These are phyloP conservation scores for Microcebus ravelobensis DNA, from an alignment of 2,113 vertebrate genomes.

Conservation along the genomic window DNA sequence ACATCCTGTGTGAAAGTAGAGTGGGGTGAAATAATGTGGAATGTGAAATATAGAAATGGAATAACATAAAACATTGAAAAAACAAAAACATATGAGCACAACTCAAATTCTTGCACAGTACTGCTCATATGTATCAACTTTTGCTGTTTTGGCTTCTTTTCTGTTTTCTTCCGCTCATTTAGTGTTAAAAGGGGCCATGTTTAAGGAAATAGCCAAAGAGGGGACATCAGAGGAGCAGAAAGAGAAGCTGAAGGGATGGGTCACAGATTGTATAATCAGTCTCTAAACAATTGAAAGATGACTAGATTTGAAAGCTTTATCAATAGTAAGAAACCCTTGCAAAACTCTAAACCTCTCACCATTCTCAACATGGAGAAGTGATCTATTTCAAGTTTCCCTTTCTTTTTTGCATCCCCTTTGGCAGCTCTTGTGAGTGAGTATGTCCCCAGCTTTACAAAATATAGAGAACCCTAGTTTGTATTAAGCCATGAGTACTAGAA, in stretches of 20 bases:
- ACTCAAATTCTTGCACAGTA: background rate
- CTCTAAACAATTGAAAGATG: conserved; percentile 11
- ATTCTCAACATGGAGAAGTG: background rate
- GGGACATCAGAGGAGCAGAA: background rate
- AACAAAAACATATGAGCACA: background rate
- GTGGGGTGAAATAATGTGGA: background rate
- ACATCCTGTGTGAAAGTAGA: background rate
- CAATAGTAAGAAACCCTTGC: background rate
- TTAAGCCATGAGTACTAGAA: background rate
- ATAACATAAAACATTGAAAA: background rate
- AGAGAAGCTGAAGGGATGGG: background rate
- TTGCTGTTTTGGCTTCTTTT: background rate
- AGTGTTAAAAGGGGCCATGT: background rate
- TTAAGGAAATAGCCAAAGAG: background rate
- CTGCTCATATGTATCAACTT: background rate
- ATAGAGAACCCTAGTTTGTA: background rate
- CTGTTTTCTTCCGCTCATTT: background rate
- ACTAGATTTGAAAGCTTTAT: background rate
- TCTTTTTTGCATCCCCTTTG: background rate
- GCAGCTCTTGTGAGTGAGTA: background rate
- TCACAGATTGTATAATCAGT: background rate
- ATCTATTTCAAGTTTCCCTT: background rate
- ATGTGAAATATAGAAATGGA: background rate
- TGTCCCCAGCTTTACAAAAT: background rate
- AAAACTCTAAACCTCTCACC: background rate